phyloP scores from a whole-genome alignment of 2,888 invertebrate genomes.

The Dryobota labecula region DNA sequence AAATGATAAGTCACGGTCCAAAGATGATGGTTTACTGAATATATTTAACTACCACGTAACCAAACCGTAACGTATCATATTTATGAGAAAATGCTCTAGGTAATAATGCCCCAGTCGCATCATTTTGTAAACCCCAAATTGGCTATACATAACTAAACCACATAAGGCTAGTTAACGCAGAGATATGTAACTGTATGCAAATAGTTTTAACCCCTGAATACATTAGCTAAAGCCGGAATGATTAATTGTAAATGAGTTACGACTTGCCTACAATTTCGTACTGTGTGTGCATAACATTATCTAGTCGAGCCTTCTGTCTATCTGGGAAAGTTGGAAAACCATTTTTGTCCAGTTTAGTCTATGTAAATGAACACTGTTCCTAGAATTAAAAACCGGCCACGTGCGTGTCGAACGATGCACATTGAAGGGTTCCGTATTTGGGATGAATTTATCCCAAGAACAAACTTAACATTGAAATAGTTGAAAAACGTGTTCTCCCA shows the following conservation, averaged over 20 bases:
- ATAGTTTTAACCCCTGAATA: constrained; percentile 69
- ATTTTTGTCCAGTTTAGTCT: not conserved
- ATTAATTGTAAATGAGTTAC: constrained; percentile 67
- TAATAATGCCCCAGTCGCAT: constrained; percentile 8
- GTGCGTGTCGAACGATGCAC: no score
- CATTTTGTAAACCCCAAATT: constrained; percentile 43
- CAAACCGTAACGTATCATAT: no score
- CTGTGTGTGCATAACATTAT: constrained; percentile 43
- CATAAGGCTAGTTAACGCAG: constrained; percentile 54
- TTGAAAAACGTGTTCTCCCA: no score
- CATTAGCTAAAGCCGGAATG: constrained; percentile 64
- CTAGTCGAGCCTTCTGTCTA: not conserved
- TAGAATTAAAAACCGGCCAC: no score
- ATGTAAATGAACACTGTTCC: not conserved
- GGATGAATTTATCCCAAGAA: no score
- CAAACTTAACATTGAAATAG: no score
- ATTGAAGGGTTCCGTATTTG: no score
- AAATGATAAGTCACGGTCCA: no score
- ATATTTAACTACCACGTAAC: no score
- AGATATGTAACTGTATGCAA: constrained; percentile 69
- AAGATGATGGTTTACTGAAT: no score
- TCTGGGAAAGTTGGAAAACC: not conserved
- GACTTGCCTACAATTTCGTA: constrained; percentile 57
- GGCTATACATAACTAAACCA: constrained; percentile 41
- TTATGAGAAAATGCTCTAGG: not conserved